Evolutionary conservation across 2,797 vertebrate genomes (phyloP), one percentile per base, ranked within the genome.

Genomic region (Channallabes apus): DNA sequence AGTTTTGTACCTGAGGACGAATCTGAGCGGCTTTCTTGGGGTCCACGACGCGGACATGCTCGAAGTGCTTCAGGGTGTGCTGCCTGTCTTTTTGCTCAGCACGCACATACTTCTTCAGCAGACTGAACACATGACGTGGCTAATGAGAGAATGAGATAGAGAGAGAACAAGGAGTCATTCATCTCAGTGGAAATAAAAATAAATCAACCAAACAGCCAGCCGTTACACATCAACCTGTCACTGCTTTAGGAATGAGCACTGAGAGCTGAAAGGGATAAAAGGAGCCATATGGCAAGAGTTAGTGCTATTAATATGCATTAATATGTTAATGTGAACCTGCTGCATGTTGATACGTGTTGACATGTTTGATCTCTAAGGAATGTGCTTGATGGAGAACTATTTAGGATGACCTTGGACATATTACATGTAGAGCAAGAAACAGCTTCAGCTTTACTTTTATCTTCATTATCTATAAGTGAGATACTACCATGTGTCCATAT

Each of bases 1-100:
- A 35, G 4, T 20, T 1, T 14, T 8, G 56, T 92, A 97, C 96
- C 98, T 99, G 98, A 89, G 97, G 97, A 87, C 97, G 96, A 91
- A 99, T 99, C 90, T 99, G 97, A 2, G 97, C 97, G 0, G 98
- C 98, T 91, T 99, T 99, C 94, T 99, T 99, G 65, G 98, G 98
- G 82, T 99, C 98, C 6, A 99, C 98, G 84, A 97, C 97, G 89
- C 95, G 97, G 81, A 99, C 97, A 0, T 99, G 98, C 77, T 99
- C 97, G 0, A 98, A 99, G 91, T 99, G 97, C 91, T 99, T 99
- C 3, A 99, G 95, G 0, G 97, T 99, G 92, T 99, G 98, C 91
- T 99, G 98, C 12, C 97, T 93, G 94, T 99, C 97, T 79, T 99
- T 99, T 95, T 99, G 97, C 88, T 99, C 98, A 0, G 97, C 97